phyloP scores from a whole-genome alignment of 1,140 invertebrate genomes.

The Drosophila jambulina region DNA sequence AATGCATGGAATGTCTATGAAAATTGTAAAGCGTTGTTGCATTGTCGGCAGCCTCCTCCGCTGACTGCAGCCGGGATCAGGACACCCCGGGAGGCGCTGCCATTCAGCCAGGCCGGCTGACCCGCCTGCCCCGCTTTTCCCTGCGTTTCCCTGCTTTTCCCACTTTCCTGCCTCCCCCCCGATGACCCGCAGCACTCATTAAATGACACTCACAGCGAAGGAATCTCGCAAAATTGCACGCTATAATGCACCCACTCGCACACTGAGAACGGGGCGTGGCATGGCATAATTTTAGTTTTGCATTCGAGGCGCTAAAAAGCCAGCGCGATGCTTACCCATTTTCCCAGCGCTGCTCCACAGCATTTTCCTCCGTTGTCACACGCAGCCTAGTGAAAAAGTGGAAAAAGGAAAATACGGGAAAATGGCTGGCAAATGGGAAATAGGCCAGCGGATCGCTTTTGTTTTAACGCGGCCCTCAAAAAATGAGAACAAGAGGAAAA shows the following conservation, averaged over 20 bases:
- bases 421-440: conserved; percentile 8
- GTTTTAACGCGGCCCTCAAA: conserved; percentile 1
- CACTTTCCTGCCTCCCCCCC: neutral
- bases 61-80: conserved; percentile 6
- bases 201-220: conserved; percentile 77
- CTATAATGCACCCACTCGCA: conserved; percentile 68
- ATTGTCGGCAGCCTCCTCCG: conserved; percentile 36
- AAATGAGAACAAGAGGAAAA: neutral
- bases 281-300: conserved; percentile 77
- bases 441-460: conserved; percentile 13
- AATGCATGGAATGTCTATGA: conserved; percentile 82
- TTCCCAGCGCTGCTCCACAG: neutral
- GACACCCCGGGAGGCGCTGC: neutral
- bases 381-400: conserved; percentile 33
- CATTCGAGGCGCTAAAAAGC: conserved; percentile 72
- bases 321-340: conserved; percentile 26
- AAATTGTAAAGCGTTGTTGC: conserved; percentile 76
- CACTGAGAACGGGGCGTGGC: conserved; percentile 58
- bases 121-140: no score
- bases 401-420: neutral
- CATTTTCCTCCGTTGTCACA: conserved; percentile 55
- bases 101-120: no score
- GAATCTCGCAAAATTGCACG: conserved; percentile 69
- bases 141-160: no score
- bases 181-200: conserved; percentile 62